Evolutionary conservation across 2,797 vertebrate species (phyloP), one percentile per base, ranked within the genome.

Genomic region (Alcedo quadribrachys): DNA sequence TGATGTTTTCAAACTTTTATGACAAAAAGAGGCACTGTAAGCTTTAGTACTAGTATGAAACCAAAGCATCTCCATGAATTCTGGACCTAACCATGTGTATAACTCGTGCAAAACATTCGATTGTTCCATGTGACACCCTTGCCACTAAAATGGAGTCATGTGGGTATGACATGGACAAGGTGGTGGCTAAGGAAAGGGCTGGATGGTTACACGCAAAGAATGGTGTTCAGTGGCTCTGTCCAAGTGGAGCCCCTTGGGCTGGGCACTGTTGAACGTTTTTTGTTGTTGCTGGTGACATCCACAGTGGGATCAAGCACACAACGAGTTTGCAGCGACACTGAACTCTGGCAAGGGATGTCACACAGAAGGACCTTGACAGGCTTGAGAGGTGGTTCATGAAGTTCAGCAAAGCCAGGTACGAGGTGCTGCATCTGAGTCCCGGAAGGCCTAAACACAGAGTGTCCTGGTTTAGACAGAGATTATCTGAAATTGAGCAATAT

Each of bases 1-100:
- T 22, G 7, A 4, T 83, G 8, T 37, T 71, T 62, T n/a, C 6
- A 54, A 32, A 11, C 9, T n/a, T 51, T 78, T 62, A 63, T 3
- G 1, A 8, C 32, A 5, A 57, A 40, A 50, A 28, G 66, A 37
- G 5, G 6, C 20, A 11, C 19, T 20, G 4, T 37, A 15, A 74
- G 33, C 17, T 68, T 45, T 45, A 46, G 15, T 60, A 43, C 6
- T 53, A 10, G 12, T 24, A 28, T 30, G 28, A 87, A 81, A 43
- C 11, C 3, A 24, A 51, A 77, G 27, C 1, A 1, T 37, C 48
- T 63, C 69, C 3, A 12, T 46, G 13, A 73, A 15, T 75, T 76
- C 12, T 65, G 27, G 8, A 15, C 15, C 20, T 15, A 67, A 20
- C 2, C 3, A 6, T 15, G 0, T 67, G 0, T 27, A 5, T 19